Conservation (phyloP, 2,888 invertebrate genomes). For the Schrankia costaestrigalis region DNA sequence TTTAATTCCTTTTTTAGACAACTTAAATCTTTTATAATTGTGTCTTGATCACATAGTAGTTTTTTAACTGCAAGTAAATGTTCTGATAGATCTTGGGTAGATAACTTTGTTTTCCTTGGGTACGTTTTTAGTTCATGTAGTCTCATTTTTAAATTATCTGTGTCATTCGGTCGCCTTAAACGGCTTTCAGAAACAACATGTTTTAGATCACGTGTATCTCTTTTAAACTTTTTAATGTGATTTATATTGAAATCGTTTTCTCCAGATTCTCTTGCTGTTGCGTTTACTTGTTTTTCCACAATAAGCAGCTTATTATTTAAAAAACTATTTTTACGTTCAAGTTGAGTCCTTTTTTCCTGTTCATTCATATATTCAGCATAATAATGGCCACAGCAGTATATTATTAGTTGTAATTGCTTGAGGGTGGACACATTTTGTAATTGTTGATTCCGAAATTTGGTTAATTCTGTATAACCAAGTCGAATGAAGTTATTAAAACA, state of each 20-base stretch:
- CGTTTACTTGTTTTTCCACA: constrained; percentile 42
- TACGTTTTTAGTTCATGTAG: constrained; percentile 18
- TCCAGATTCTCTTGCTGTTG: constrained; percentile 32
- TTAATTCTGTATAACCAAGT: constrained; percentile 48
- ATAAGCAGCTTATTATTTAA: constrained; percentile 47
- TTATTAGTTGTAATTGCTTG: constrained; percentile 47
- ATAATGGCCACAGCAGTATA: constrained; percentile 49
- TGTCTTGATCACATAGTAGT: constrained; percentile 50
- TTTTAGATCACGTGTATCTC: too few species aligned
- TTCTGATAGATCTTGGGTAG: constrained; percentile 34
- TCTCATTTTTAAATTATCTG: constrained; percentile 19
- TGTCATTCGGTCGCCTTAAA: too few species aligned
- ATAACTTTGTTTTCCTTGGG: constrained; percentile 6
- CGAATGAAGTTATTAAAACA: constrained; percentile 42
- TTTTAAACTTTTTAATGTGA: constrained; percentile 27
- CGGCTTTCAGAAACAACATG: too few species aligned
- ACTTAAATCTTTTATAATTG: constrained; percentile 44
- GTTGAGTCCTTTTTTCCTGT: constrained; percentile 33
- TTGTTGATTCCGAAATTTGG: constrained; percentile 36
- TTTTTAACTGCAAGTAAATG: constrained; percentile 50
- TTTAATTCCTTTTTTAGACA: constrained; percentile 33
- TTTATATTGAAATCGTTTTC: constrained; percentile 31
- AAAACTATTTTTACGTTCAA: constrained; percentile 51
- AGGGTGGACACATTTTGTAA: constrained; percentile 31
- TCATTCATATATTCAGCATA: constrained; percentile 49